Evolutionary conservation across 2,797 vertebrate species (phyloP), one percentile per base, ranked within the genome.

Genomic region (Champsocephalus gunnari): DNA sequence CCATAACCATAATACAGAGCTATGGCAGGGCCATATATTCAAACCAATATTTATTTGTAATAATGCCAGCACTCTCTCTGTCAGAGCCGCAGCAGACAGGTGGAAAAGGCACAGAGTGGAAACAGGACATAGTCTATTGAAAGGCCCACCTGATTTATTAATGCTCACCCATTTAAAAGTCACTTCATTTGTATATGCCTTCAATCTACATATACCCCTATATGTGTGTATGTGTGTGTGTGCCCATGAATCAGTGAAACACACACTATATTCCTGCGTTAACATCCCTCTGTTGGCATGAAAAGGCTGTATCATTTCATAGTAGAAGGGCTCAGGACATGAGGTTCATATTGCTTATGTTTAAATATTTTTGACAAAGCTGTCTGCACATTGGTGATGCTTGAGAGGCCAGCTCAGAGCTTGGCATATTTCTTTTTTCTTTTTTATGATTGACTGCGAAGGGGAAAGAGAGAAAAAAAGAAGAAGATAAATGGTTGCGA

Each of bases 41-140:
- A 87, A 88, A 93, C 88, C 85, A 88, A 91, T 93, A 91, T 93
- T 91, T 94, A 92, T 95, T 93, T 94, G 92, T 92, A 92, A 93
- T 90, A 93, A 93, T 71, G 90, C 83, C 84, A 80, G 79, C 71
- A 51, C 79, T 87, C 85, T 81, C 75, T 84, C 81, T 88, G 80
- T 91, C 88, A 87, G 69, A 88, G 76, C 81, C 58, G n/a, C 44
- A n/a, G 69, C 88, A 81, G 85, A 87, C 88, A 89, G 84, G 86
- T 73, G 63, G 79, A 82, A 77, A 82, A 77, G 32, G 66, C 70
- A 60, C 34, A 1, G 43, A 61, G 67, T 21, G 56, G 79, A 89
- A 89, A 82, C 71, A 75, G 62, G 75, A 82, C 77, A 79, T 69
- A 88, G 75, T 76, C 79, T 77, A 87, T 88, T 86, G 83, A 91